These are phyloP conservation scores for Vesta saturnalis DNA, from an alignment of 2,888 invertebrate species.

Conservation along the genomic window DNA sequence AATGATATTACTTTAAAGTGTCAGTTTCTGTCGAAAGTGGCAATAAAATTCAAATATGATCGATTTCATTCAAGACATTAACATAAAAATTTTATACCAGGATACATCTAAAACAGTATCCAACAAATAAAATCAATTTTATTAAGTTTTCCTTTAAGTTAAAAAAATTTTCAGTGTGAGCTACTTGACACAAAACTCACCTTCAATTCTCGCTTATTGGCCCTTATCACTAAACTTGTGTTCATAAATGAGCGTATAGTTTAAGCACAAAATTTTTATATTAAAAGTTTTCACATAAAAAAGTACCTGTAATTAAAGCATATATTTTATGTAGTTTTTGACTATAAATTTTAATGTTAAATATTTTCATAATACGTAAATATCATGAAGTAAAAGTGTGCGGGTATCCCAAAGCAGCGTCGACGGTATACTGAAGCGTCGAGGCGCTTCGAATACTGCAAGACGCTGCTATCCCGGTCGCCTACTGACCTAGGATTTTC, in stretches of 20 bases:
- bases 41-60: conserved; percentile 1
- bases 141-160: no score
- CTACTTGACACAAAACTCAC: conserved; percentile 1
- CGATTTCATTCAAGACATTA: neutral
- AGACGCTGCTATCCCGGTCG: conserved; percentile 51
- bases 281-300: neutral
- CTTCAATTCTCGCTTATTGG: neutral
- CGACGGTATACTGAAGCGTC: conserved; percentile 49
- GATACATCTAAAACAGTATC: neutral
- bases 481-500: conserved; percentile 53
- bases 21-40: neutral
- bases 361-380: conserved; percentile 14
- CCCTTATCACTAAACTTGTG: neutral
- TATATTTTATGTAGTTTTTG: neutral
- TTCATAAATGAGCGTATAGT: neutral
- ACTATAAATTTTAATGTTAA: neutral
- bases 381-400: conserved; percentile 6
- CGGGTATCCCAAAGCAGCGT: conserved; percentile 32
- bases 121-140: neutral
- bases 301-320: neutral
- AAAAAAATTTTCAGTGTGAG: neutral
- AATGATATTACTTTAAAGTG: neutral
- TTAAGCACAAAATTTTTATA: neutral
- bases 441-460: conserved; percentile 49
- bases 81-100: neutral